Evolutionary conservation across 1,140 invertebrate species (phyloP).

Genomic region (Cydia pomonella): DNA sequence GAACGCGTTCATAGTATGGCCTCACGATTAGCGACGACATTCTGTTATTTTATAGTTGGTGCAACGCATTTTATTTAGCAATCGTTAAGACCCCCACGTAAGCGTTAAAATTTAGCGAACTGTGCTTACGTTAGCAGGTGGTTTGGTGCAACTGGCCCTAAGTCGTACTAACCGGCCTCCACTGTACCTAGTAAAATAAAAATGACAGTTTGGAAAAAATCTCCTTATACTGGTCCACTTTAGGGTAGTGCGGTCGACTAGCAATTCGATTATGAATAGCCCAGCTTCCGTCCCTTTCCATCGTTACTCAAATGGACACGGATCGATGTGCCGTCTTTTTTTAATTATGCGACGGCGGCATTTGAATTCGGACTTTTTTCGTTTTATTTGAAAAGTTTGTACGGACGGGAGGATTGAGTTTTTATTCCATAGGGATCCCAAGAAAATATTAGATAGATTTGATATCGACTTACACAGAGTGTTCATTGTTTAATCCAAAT

Average conservation of each 20-base stretch:
- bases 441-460: background rate
- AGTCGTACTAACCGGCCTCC: too few relatives aligned
- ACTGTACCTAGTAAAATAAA: too few relatives aligned
- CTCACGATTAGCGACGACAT: too few relatives aligned
- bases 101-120: too few relatives aligned
- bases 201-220: too few relatives aligned
- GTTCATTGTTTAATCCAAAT: background rate
- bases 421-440: background rate
- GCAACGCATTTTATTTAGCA: too few relatives aligned
- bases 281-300: slow-evolving; percentile 18
- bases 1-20: too few relatives aligned
- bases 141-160: too few relatives aligned
- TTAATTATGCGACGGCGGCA: slow-evolving; percentile 23
- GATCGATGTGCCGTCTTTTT: slow-evolving; percentile 31
- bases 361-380: slow-evolving; percentile 17
- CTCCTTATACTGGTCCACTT: background rate
- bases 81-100: too few relatives aligned
- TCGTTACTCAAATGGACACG: slow-evolving; percentile 24
- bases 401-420: background rate
- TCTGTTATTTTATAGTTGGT: too few relatives aligned
- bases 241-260: too few relatives aligned
- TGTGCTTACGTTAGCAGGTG: too few relatives aligned
- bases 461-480: background rate
- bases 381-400: slow-evolving; percentile 10
- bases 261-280: background rate